Percentiles rank a stretch among this genome's conserved stretches.
phyloP scores from a whole-genome alignment of 2,113 vertebrate genomes.

The Anarhynchus alexandrinus region DNA sequence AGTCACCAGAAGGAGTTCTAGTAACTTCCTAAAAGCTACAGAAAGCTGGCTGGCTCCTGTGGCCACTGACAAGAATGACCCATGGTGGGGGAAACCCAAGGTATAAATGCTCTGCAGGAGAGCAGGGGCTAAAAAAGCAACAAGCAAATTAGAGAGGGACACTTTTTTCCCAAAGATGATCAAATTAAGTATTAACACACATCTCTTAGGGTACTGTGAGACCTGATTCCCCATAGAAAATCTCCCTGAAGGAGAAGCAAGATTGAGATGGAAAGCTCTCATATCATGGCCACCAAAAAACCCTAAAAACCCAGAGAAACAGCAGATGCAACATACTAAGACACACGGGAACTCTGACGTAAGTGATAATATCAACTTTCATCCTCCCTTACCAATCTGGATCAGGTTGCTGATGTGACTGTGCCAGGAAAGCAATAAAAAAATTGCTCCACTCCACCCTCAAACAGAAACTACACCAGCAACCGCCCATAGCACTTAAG shows the following conservation, averaged over 20 bases:
- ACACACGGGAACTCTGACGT: neutral
- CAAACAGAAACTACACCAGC: neutral
- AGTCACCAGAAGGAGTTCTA: neutral
- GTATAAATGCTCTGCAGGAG: neutral
- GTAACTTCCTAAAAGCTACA: neutral
- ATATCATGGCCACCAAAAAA: neutral
- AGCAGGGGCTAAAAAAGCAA: neutral
- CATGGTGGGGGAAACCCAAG: neutral
- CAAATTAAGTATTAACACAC: neutral
- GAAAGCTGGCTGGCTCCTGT: neutral
- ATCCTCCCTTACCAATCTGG: neutral
- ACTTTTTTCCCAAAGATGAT: neutral
- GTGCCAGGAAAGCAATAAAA: neutral
- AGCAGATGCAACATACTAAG: neutral
- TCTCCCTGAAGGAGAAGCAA: neutral
- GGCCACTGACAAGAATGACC: neutral
- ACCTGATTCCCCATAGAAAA: neutral
- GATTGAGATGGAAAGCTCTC: neutral
- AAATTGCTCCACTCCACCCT: neutral
- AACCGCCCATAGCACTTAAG: neutral
- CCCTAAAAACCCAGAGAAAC: accelerated
- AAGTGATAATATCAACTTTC: neutral
- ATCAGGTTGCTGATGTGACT: neutral
- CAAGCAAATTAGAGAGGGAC: neutral
- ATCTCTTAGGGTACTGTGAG: neutral